A percentile compares a stretch with the other conserved stretches of the same genome.
Conservation (phyloP, 2,888 invertebrate species). For the Metopia argyrocephala region DNA sequence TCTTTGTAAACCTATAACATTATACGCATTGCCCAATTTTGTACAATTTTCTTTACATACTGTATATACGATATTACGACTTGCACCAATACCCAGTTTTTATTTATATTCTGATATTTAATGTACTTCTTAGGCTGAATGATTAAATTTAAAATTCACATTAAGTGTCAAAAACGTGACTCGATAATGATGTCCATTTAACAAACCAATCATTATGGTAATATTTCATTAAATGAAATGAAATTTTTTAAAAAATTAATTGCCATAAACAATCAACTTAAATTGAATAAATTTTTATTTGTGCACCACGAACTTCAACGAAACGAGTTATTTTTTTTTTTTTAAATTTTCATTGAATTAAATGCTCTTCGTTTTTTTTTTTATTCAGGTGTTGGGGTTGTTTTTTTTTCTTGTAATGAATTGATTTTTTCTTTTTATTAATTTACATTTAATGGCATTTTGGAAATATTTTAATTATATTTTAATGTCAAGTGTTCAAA, state of each 20-base stretch:
- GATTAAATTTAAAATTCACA: slow-evolving; percentile 38
- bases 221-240: slow-evolving; percentile 53
- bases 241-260: slow-evolving; percentile 48
- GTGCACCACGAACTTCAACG: not conserved
- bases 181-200: slow-evolving; percentile 65
- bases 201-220: slow-evolving; percentile 55
- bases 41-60: too few relatives aligned
- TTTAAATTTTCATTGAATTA: slow-evolving; percentile 4
- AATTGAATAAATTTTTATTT: slow-evolving; percentile 8
- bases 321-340: slow-evolving; percentile 13
- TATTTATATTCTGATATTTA: not conserved
- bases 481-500: not conserved
- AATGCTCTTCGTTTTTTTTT: not conserved
- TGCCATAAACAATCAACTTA: slow-evolving; percentile 42
- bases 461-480: not conserved
- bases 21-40: too few relatives aligned
- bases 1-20: too few relatives aligned
- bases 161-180: slow-evolving; percentile 70
- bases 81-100: not conserved
- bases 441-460: not conserved
- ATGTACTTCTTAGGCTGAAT: not conserved
- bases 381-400: not conserved
- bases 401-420: not conserved
- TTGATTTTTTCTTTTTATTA: not conserved
- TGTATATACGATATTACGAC: too few relatives aligned